Evolutionary conservation across 2,797 vertebrate genomes (phyloP).

Genomic region (Paratrypauchen microcephalus): DNA sequence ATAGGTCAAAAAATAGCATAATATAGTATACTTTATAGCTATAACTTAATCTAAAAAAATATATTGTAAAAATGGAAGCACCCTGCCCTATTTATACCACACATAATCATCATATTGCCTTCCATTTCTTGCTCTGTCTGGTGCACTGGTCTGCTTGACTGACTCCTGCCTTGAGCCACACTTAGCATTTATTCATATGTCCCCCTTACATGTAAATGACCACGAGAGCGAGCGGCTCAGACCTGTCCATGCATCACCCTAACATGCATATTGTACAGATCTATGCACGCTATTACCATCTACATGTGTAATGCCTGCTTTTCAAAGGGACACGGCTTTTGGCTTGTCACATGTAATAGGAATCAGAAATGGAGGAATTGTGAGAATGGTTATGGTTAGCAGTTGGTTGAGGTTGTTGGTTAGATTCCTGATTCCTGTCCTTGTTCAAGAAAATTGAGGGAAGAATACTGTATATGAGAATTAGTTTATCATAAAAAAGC

Average conservation of each 20-base stretch:
- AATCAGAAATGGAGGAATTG: constrained; percentile 2
- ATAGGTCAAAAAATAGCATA: no score
- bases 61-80: neutral
- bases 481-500: neutral
- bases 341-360: constrained; percentile 22
- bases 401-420: neutral
- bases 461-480: neutral
- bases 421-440: neutral
- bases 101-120: neutral
- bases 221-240: constrained; percentile 17
- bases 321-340: constrained; percentile 8
- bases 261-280: constrained; percentile 41
- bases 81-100: neutral
- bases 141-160: constrained; percentile 25
- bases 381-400: neutral
- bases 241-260: constrained; percentile 33
- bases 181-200: constrained; percentile 23
- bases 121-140: constrained; percentile 1
- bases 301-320: constrained; percentile 5
- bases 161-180: constrained; percentile 23
- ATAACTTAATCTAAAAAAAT: neutral
- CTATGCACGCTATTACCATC: constrained; percentile 31
- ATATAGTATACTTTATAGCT: no score
- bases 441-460: neutral
- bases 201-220: constrained; percentile 53